A percentile compares a stretch with the other conserved stretches of the same genome.
Evolutionary conservation across 2,888 invertebrate genomes (phyloP).

Genomic region (Mycalesis mineus): DNA sequence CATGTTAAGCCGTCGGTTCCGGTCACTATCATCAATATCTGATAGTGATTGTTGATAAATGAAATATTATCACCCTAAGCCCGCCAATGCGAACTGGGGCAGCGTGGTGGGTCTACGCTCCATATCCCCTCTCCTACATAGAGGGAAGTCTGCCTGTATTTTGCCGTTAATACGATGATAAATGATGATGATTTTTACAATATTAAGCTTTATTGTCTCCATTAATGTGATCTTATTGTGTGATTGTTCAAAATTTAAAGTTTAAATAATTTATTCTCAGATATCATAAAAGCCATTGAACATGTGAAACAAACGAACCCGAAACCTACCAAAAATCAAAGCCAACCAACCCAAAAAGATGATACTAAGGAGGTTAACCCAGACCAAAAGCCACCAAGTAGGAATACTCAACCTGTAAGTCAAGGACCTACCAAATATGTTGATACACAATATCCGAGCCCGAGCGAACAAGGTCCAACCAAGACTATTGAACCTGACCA

Average conservation of each 20-base stretch:
- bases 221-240: too few species aligned
- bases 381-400: background rate
- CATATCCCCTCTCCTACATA: too few species aligned
- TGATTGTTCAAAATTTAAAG: background rate
- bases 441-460: background rate
- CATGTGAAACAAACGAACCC: conserved; percentile 29
- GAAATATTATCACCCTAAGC: too few species aligned
- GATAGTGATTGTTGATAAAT: too few species aligned
- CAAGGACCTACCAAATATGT: background rate
- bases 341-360: background rate
- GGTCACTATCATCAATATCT: too few species aligned
- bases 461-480: background rate
- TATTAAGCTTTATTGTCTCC: too few species aligned
- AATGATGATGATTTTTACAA: too few species aligned
- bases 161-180: too few species aligned
- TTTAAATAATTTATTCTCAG: conserved; percentile 16
- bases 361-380: background rate
- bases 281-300: conserved; percentile 32
- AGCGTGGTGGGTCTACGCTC: too few species aligned
- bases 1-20: too few species aligned
- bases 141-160: too few species aligned
- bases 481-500: background rate
- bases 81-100: too few species aligned
- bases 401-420: background rate
- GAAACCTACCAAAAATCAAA: background rate